phyloP scores from a whole-genome alignment of 2,797 vertebrate genomes.

The Syndactyla subalaris region DNA sequence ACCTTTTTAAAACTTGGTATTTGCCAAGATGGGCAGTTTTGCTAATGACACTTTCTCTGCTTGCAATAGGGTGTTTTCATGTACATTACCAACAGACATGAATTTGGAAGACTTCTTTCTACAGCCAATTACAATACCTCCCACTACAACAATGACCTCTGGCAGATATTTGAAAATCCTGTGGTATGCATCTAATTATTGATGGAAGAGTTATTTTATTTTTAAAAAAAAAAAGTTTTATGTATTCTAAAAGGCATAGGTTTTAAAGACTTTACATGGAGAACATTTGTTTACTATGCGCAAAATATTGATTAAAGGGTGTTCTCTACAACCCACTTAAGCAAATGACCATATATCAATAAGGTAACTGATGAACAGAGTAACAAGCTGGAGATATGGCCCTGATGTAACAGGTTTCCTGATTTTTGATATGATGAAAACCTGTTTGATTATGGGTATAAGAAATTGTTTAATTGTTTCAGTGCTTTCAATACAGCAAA shows the following conservation, averaged over 20 bases:
- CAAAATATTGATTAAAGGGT: background rate
- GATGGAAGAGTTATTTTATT: background rate
- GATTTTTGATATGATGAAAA: background rate
- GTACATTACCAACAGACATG: constrained; percentile 96
- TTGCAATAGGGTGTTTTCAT: constrained; percentile 93
- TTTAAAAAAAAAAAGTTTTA: background rate
- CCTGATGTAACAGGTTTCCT: background rate
- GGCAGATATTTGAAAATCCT: constrained; percentile 99
- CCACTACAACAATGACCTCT: constrained; percentile 95
- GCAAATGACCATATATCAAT: background rate
- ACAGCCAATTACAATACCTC: constrained; percentile 96
- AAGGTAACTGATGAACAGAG: background rate
- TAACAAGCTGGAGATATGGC: background rate
- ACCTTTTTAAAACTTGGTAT: background rate
- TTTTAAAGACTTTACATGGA: background rate
- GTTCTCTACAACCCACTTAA: background rate
- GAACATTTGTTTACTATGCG: background rate
- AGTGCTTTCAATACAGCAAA: background rate
- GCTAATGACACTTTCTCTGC: constrained; percentile 64
- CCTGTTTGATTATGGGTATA: background rate
- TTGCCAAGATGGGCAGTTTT: background rate
- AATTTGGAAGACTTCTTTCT: constrained; percentile 96
- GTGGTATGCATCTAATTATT: constrained; percentile 83
- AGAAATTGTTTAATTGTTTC: background rate
- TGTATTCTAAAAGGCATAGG: background rate